Conservation (phyloP, 1,140 invertebrate genomes). For the Melitaea cinxia region DNA sequence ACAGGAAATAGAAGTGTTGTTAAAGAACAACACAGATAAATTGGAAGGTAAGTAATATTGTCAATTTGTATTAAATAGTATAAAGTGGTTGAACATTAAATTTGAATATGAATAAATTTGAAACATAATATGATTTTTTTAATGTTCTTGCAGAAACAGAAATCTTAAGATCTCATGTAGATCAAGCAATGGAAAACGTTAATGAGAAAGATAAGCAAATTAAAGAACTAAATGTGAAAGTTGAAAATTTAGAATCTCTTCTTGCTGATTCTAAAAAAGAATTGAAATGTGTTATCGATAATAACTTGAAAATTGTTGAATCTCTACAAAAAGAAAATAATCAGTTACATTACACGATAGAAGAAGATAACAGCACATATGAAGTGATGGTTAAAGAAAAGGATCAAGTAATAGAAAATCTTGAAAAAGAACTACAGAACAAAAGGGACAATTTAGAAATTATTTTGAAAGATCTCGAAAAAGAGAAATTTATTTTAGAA, state of each 20-base stretch:
- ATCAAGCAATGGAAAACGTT: constrained; percentile 19
- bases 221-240: constrained; percentile 29
- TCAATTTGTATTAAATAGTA: too few species aligned
- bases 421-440: constrained; percentile 40
- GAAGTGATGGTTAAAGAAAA: constrained; percentile 55
- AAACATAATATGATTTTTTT: neutral
- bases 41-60: constrained; percentile 46
- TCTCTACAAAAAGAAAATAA: constrained; percentile 49
- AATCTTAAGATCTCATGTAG: constrained; percentile 28
- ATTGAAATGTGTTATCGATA: constrained; percentile 38
- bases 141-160: constrained; percentile 36
- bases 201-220: constrained; percentile 39
- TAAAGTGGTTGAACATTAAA: too few species aligned
- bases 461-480: constrained; percentile 43
- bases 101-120: neutral
- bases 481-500: constrained; percentile 39
- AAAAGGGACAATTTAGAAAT: constrained; percentile 30
- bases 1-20: constrained; percentile 20
- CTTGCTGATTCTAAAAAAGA: constrained; percentile 39
- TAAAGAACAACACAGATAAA: constrained; percentile 34
- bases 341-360: constrained; percentile 45
- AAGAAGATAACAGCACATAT: constrained; percentile 49
- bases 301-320: constrained; percentile 42
- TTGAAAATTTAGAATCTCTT: constrained; percentile 32
- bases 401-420: constrained; percentile 41